phyloP scores from a whole-genome alignment of 2,888 invertebrate genomes.

The Parnassius orleans region DNA sequence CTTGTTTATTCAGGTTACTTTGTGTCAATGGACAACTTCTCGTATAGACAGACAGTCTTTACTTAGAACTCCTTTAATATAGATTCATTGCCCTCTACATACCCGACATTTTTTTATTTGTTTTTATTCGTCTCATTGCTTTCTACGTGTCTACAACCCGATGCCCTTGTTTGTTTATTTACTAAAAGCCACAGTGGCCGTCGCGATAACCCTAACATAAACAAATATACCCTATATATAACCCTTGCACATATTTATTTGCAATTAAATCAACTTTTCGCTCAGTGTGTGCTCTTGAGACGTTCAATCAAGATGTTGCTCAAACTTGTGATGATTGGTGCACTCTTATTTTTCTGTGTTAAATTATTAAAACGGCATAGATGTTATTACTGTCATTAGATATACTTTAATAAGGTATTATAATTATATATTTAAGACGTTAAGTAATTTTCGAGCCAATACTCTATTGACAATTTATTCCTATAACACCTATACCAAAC shows the following conservation, averaged over 20 bases:
- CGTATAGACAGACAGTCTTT: too few relatives aligned
- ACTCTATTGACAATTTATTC: too few relatives aligned
- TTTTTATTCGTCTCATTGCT: conserved; percentile 32
- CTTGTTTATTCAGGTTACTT: background rate
- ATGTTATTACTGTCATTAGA: conserved; percentile 50
- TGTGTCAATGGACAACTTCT: background rate
- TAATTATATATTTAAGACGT: background rate
- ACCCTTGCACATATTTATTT: conserved; percentile 37
- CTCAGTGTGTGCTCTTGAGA: conserved; percentile 41
- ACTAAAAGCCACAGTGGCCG: conserved; percentile 33
- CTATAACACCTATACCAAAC: too few relatives aligned
- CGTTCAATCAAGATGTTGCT: conserved; percentile 57
- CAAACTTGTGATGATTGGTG: conserved; percentile 65
- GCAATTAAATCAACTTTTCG: conserved; percentile 21
- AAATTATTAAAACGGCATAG: conserved; percentile 55
- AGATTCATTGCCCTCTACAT: too few relatives aligned
- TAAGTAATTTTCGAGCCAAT: too few relatives aligned
- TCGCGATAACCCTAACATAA: conserved; percentile 6
- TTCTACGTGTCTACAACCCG: conserved; percentile 43
- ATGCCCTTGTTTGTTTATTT: conserved; percentile 39
- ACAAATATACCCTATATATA: conserved; percentile 29
- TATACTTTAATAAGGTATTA: conserved; percentile 28
- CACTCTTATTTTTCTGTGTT: conserved; percentile 60
- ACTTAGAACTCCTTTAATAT: too few relatives aligned
- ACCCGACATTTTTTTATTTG: background rate